These are phyloP conservation scores for Clistopyga incitator DNA, from an alignment of 2,888 invertebrate genomes.

Conservation along the genomic window DNA sequence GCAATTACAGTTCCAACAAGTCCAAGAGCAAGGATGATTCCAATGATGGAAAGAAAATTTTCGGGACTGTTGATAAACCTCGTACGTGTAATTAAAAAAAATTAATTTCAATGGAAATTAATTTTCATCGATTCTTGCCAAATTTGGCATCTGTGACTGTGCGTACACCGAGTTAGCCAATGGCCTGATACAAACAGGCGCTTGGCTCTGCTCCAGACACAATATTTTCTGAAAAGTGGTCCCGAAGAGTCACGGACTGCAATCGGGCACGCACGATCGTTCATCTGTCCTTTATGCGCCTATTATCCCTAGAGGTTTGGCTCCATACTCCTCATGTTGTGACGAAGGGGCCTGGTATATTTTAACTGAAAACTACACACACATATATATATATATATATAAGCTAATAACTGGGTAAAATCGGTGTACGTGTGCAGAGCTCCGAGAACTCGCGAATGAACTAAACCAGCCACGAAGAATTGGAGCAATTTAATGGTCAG, in stretches of 20 bases:
- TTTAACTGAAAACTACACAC: slow-evolving; percentile 37
- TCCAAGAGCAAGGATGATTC: not conserved
- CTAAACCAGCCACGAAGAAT: slow-evolving; percentile 20
- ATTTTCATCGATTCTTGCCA: too few relatives aligned
- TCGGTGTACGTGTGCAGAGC: not conserved
- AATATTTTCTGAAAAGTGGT: not conserved
- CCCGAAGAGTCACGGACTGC: not conserved
- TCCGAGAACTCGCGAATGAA: slow-evolving; percentile 21
- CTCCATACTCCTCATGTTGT: not conserved
- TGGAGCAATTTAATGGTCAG: slow-evolving; percentile 10
- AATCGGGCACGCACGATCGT: slow-evolving; percentile 18
- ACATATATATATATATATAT: slow-evolving; percentile 32
- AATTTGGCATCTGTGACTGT: too few relatives aligned
- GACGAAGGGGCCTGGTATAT: slow-evolving; percentile 8
- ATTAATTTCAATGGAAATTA: too few relatives aligned
- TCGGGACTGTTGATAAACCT: not conserved
- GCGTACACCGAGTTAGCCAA: not conserved
- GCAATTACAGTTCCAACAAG: not conserved
- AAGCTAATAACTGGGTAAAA: slow-evolving; percentile 16
- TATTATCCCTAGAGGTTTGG: not conserved
- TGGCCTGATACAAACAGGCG: not conserved
- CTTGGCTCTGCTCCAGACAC: not conserved
- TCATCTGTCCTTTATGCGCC: slow-evolving; percentile 4
- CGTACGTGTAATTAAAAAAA: not conserved
- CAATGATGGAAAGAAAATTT: not conserved